phyloP scores from a whole-genome alignment of 2,113 vertebrate species.

The Lota lota region DNA sequence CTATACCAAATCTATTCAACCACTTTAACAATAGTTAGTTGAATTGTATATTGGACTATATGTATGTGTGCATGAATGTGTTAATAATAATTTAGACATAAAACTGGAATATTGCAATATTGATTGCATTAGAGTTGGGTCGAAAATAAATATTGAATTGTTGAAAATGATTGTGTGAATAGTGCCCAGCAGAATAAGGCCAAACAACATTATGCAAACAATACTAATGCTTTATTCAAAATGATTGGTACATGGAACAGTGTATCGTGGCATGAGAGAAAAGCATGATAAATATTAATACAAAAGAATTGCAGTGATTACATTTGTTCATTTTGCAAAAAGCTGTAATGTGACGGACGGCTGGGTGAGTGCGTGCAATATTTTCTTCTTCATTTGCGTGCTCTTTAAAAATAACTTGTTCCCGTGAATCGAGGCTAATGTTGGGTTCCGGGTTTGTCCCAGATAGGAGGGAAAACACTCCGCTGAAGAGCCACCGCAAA shows the following conservation, averaged over 20 bases:
- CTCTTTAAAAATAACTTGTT: conserved; percentile 14
- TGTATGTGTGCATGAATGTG: too few relatives aligned
- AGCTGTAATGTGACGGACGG: conserved; percentile 22
- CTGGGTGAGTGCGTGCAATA: neutral
- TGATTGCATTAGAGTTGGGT: too few relatives aligned
- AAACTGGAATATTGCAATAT: too few relatives aligned
- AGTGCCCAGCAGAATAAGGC: too few relatives aligned
- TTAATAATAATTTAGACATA: too few relatives aligned
- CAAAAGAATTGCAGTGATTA: neutral
- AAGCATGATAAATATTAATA: neutral
- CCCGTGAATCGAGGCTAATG: neutral
- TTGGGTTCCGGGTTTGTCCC: neutral
- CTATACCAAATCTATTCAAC: too few relatives aligned
- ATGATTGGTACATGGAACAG: neutral
- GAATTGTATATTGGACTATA: too few relatives aligned
- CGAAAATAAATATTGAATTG: too few relatives aligned
- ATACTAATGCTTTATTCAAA: conserved; percentile 28
- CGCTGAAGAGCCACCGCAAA: neutral
- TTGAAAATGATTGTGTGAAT: too few relatives aligned
- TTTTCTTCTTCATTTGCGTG: neutral
- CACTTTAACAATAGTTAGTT: too few relatives aligned
- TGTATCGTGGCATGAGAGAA: conserved; percentile 14
- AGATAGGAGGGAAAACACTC: neutral
- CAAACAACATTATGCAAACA: conserved; percentile 2
- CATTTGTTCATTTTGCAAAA: conserved; percentile 3